A percentile compares a stretch with the other conserved stretches of the same genome.
phyloP scores from a whole-genome alignment of 1,140 invertebrate species.

The Thaumetopoea pityocampa region DNA sequence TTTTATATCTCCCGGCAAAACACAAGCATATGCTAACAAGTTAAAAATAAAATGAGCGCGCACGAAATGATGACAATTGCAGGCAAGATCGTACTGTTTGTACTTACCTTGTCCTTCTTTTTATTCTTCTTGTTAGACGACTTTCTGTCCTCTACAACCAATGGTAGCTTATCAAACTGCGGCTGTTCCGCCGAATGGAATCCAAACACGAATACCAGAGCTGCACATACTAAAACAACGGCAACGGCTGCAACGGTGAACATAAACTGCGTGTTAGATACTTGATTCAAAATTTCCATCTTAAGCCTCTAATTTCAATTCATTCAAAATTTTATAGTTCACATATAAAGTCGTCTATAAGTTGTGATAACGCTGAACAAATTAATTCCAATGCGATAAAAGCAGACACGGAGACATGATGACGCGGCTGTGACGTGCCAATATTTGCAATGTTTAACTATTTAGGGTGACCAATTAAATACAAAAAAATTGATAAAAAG shows the following conservation, averaged over 20 bases:
- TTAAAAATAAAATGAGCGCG: conserved; percentile 70
- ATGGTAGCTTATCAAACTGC: conserved; percentile 81
- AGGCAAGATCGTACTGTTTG: conserved; percentile 29
- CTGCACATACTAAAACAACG: conserved; percentile 79
- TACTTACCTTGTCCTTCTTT: conserved; percentile 83
- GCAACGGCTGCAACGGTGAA: conserved; percentile 80
- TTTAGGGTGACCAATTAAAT: conserved; percentile 34
- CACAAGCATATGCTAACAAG: conserved; percentile 49
- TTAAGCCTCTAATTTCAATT: conserved; percentile 44
- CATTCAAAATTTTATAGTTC: conserved; percentile 55
- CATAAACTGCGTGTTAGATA: conserved; percentile 75
- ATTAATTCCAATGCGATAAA: conserved; percentile 71
- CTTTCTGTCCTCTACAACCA: conserved; percentile 79
- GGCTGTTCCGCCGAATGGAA: conserved; percentile 85
- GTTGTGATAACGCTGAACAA: conserved; percentile 66
- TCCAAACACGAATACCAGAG: conserved; percentile 83
- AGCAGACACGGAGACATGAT: conserved; percentile 76
- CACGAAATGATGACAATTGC: conserved; percentile 26
- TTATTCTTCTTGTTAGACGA: conserved; percentile 81
- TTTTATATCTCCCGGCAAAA: conserved; percentile 26
- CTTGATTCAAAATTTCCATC: conserved; percentile 77
- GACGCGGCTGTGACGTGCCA: conserved; percentile 79
- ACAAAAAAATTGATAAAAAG: no score
- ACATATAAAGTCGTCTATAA: conserved; percentile 66
- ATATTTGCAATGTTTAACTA: conserved; percentile 51